Conservation (phyloP, 2,797 vertebrate genomes). For the Heteromormyrus szaboi region DNA sequence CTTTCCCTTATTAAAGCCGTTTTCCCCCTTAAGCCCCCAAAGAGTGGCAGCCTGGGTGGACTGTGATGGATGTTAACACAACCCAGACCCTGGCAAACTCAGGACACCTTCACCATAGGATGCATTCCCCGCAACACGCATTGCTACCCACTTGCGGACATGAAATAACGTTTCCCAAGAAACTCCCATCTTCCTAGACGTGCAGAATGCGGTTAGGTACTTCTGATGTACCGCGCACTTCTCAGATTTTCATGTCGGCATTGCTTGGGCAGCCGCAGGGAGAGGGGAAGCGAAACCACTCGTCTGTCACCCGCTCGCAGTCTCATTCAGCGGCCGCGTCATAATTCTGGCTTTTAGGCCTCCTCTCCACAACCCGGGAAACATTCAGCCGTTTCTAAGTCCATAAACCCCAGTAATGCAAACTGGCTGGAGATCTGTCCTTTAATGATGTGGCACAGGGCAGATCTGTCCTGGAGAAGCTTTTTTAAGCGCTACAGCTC, state of each 20-base stretch:
- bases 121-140: neutral
- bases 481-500: neutral
- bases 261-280: neutral
- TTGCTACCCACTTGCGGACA: neutral
- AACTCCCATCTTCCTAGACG: neutral
- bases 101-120: neutral
- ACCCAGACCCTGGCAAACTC: neutral
- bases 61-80: neutral
- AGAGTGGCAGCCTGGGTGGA: neutral
- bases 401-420: neutral
- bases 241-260: neutral
- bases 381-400: neutral
- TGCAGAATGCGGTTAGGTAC: neutral
- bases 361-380: neutral
- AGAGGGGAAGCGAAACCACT: neutral
- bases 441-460: neutral
- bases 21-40: neutral
- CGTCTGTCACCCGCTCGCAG: neutral
- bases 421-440: neutral
- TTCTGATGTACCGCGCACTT: neutral
- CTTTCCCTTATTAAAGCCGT: neutral
- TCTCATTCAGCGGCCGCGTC: neutral
- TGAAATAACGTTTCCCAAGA: neutral
- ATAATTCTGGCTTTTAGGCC: neutral
- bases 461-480: neutral